Base-by-base conservation (phyloP, 1,140 invertebrate species). In the Brachionus paranguensis region DNA sequence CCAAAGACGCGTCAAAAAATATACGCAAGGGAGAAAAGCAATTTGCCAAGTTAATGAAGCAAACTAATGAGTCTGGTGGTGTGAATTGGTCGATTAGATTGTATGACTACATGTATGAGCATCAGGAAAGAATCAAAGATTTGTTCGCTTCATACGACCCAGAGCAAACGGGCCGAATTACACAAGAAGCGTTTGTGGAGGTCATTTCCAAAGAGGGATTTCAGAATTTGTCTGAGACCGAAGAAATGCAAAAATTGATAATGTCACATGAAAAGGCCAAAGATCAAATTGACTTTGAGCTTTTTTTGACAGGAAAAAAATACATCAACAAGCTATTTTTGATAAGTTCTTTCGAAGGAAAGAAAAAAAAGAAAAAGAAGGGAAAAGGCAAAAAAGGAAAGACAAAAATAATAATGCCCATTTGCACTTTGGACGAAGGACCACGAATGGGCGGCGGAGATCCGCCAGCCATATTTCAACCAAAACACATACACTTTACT, bases 291-390 rank as follows among this genome's bases (percentile, higher is more conserved):
- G 88, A 90, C 70, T 89, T 88, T 85, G 87, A 87, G 78, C 87
- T 89, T n/a, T 89, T 90, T 84, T 70, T 89, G 8, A 64, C 64
- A 1, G 89, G 87, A n/a, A 90, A 90, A 85, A 89, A 89, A 85
- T 90, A 87, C 85, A 85, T 90, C 20, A 88, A 89, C 85, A 90
- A 89, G 86, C 86, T 87, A 84, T 90, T 86, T 85, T 85, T 89
- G 47, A 87, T 87, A 85, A 86, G 85, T 85, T 86, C 88, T 37
- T 90, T 88, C 86, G 89, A 89, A 85, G 87, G 86, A 24, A 90
- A 89, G 83, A 88, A 88, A 85, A 89, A 89, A 83, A 89, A 88
- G 74, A 88, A 89, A 85, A 89, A 89, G 84, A 87, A 86, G 72
- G 84, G 85, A 8, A 78, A 79, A 72, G 74, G 74, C 8, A 88